A percentile compares a stretch with the other conserved stretches of the same genome.
Evolutionary conservation across 2,113 vertebrate species (phyloP).

Genomic region (Passer domesticus): DNA sequence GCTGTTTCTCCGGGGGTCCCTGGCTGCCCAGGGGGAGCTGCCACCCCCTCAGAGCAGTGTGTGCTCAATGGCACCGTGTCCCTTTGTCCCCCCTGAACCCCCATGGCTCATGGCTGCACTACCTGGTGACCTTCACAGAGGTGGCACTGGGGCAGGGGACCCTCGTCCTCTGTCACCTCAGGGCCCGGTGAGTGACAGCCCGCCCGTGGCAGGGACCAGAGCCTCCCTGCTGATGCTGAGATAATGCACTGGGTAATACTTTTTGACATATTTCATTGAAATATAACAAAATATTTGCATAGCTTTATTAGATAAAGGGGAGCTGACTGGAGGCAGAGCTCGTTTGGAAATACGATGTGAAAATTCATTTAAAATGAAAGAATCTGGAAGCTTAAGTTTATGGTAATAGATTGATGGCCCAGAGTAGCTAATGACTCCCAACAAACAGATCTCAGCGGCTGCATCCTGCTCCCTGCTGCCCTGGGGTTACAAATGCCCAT

Average conservation of each 20-base stretch:
- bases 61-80: fast-evolving
- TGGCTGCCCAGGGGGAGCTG: background rate
- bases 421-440: conserved; percentile 72
- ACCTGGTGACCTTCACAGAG: background rate
- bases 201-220: background rate
- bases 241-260: conserved; percentile 67
- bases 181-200: background rate
- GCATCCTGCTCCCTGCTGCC: background rate
- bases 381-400: conserved; percentile 74
- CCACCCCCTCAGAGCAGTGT: background rate
- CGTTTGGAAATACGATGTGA: conserved; percentile 76
- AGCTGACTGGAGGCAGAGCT: conserved; percentile 77
- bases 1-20: background rate
- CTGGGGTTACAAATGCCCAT: background rate
- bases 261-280: conserved; percentile 75
- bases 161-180: fast-evolving
- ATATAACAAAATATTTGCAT: conserved; percentile 82
- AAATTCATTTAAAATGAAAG: conserved; percentile 80
- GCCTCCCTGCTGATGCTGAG: conserved; percentile 34
- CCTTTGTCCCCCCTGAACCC: background rate
- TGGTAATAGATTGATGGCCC: conserved; percentile 73
- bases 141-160: background rate
- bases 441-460: conserved; percentile 45
- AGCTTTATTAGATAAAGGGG: conserved; percentile 80
- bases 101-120: background rate